phyloP scores from a whole-genome alignment of 2,113 vertebrate genomes.

The Leptobrachium ailaonicum region DNA sequence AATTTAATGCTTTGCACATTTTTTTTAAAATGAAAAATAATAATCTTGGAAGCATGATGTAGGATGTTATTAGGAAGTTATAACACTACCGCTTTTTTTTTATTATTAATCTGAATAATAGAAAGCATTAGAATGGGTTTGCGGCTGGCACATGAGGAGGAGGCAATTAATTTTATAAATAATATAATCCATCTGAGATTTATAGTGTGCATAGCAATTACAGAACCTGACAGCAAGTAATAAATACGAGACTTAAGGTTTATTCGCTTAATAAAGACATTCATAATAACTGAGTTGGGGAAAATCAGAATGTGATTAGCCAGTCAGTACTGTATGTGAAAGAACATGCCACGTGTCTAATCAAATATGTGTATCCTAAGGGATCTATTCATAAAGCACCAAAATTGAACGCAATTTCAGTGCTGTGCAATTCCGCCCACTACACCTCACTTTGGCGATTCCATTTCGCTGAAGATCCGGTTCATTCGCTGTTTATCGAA shows the following conservation, averaged over 20 bases:
- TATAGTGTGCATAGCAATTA: constrained; percentile 4
- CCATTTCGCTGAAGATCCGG: too few species aligned
- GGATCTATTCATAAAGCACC: too few species aligned
- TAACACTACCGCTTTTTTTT: constrained; percentile 18
- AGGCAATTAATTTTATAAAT: constrained; percentile 19
- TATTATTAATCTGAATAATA: constrained; percentile 26
- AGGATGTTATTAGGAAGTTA: constrained; percentile 7
- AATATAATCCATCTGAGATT: constrained; percentile 7
- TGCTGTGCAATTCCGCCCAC: too few species aligned
- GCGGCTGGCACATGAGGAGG: background rate
- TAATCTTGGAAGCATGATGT: constrained; percentile 5
- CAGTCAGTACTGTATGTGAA: too few species aligned
- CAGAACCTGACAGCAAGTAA: constrained; percentile 25
- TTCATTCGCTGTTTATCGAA: too few species aligned
- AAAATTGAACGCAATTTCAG: too few species aligned
- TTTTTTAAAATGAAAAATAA: background rate
- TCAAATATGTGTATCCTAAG: too few species aligned
- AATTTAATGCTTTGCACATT: background rate
- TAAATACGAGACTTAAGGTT: background rate
- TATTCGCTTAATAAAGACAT: background rate
- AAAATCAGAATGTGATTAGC: too few species aligned
- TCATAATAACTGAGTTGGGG: too few species aligned
- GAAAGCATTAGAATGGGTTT: constrained; percentile 18
- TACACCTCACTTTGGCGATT: too few species aligned
- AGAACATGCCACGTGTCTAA: too few species aligned